These are phyloP conservation scores for Pipistrellus pipistrellus DNA, from an alignment of 2,797 vertebrate species.

Conservation along the genomic window DNA sequence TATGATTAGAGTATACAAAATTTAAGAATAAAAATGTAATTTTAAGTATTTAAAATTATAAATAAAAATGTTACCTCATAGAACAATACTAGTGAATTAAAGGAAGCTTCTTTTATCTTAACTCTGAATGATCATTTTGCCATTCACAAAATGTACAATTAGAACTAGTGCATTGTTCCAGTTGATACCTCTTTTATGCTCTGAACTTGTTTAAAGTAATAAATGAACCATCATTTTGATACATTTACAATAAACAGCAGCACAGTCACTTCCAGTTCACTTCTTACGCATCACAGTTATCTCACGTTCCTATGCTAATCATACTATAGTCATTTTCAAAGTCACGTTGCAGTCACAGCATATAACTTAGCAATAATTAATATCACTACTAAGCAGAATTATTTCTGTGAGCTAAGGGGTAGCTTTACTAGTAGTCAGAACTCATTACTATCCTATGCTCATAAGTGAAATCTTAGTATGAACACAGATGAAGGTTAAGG, in stretches of 20 bases:
- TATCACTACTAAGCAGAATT: slow-evolving; percentile 86
- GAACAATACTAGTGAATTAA: background rate
- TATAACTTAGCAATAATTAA: slow-evolving; percentile 87
- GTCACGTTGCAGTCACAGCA: slow-evolving; percentile 86
- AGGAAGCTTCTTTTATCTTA: slow-evolving; percentile 46
- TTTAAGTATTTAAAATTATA: slow-evolving; percentile 22
- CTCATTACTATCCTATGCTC: slow-evolving; percentile 70
- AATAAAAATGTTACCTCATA: background rate
- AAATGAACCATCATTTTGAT: slow-evolving; percentile 83
- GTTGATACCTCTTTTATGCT: background rate
- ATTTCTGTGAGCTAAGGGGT: slow-evolving; percentile 87
- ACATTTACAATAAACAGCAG: slow-evolving; percentile 78
- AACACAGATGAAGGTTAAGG: slow-evolving; percentile 75
- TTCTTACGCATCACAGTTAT: slow-evolving; percentile 78
- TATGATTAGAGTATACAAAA: background rate
- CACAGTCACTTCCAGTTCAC: slow-evolving; percentile 80
- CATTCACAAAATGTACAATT: slow-evolving; percentile 66
- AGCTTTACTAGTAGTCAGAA: slow-evolving; percentile 84
- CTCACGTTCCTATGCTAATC: slow-evolving; percentile 86
- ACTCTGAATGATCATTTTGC: slow-evolving; percentile 51
- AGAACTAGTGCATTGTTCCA: slow-evolving; percentile 26
- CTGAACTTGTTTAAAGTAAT: slow-evolving; percentile 77
- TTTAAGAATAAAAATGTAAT: background rate
- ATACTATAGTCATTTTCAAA: slow-evolving; percentile 87
- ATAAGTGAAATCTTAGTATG: slow-evolving; percentile 81